These are phyloP conservation scores for Vipera latastei DNA, from an alignment of 2,797 vertebrate species.

Conservation along the genomic window DNA sequence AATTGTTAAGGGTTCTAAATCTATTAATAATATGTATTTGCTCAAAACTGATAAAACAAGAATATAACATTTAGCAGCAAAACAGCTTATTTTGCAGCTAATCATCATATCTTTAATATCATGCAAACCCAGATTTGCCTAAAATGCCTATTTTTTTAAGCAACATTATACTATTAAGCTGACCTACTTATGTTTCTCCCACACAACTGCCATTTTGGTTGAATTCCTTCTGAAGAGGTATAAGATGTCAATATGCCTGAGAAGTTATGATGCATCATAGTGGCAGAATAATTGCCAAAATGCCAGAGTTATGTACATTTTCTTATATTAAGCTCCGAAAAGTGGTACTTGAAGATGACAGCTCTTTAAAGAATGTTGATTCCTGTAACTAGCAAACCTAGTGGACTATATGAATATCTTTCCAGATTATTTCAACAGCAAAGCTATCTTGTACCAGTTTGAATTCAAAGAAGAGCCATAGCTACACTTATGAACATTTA, in stretches of 20 bases:
- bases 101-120: background rate
- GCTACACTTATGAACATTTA: background rate
- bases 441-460: background rate
- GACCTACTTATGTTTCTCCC: background rate
- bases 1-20: background rate
- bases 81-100: background rate
- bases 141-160: background rate
- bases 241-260: background rate
- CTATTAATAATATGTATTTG: background rate
- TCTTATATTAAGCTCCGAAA: slow-evolving; percentile 8
- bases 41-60: background rate
- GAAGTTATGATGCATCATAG: background rate
- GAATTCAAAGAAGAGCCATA: slow-evolving; percentile 8
- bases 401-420: slow-evolving; percentile 6
- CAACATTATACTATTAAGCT: background rate
- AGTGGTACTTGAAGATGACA: slow-evolving; percentile 11
- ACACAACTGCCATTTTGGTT: background rate
- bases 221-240: fast-evolving
- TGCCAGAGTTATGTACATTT: slow-evolving; percentile 7
- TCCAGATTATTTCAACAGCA: background rate
- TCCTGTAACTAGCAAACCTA: slow-evolving; percentile 7
- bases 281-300: slow-evolving; percentile 9
- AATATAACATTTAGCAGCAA: background rate
- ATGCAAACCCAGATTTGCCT: background rate
- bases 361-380: background rate